Percentiles rank a stretch among this genome's conserved stretches.
Conservation (phyloP, 2,113 vertebrate species). For the Paralichthys olivaceus region DNA sequence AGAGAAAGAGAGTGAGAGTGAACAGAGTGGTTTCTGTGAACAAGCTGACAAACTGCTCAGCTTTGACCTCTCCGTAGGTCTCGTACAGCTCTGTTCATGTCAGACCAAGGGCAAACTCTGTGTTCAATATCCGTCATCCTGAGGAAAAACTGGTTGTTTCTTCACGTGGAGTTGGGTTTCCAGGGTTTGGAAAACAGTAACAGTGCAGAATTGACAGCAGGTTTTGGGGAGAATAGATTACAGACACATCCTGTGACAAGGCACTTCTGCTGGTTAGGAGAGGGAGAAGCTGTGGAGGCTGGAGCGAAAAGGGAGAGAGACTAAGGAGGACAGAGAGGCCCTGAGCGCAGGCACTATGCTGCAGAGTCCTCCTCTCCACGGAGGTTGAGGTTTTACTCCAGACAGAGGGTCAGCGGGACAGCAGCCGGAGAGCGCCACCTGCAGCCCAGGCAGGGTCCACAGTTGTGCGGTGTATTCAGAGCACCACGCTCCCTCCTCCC, state of each 20-base stretch:
- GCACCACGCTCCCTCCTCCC: constrained; percentile 18
- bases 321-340: constrained; percentile 6
- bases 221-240: constrained; percentile 16
- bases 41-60: constrained; percentile 43
- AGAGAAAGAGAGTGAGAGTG: constrained; percentile 3
- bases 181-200: constrained; percentile 21
- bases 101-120: constrained; percentile 8
- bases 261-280: constrained; percentile 67
- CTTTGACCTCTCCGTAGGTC: constrained; percentile 53
- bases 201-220: constrained; percentile 35
- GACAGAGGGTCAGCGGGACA: constrained; percentile 34
- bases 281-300: constrained; percentile 26
- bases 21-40: constrained; percentile 14
- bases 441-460: constrained; percentile 30
- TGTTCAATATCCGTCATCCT: constrained; percentile 1
- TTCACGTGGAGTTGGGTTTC: neutral
- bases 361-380: constrained; percentile 36
- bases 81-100: constrained; percentile 21
- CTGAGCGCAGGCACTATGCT: constrained; percentile 38
- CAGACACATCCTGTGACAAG: constrained; percentile 66
- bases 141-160: neutral
- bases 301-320: neutral
- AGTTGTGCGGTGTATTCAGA: constrained; percentile 13
- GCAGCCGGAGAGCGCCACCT: constrained; percentile 19
- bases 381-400: constrained; percentile 31